Base-by-base conservation (phyloP, 2,797 vertebrate genomes). In the Alectoris magna region DNA sequence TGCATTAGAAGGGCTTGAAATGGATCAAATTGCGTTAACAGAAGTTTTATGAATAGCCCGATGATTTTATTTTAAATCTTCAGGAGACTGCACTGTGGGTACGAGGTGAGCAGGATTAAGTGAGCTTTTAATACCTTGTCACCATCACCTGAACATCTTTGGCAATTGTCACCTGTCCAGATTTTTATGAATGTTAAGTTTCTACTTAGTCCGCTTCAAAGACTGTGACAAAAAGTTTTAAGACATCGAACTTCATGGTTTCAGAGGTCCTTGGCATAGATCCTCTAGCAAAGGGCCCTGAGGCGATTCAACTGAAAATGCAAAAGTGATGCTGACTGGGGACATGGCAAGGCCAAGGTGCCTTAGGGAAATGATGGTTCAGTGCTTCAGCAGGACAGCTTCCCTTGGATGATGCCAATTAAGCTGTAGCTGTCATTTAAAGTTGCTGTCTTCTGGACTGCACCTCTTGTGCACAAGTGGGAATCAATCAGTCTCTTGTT, bases 371-470 rank as follows among this genome's bases (percentile, higher is more conserved):
- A 73, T 41, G 84, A 78, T 91, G 91, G 88, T 88, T 96, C 84
- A 94, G 78, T 94, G 90, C 87, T 90, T 93, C 78, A 49, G 70
- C 64, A 84, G 87, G 92, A 68, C 87, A 91, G 82, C 63, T 88
- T 91, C 60, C 71, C 58, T 81, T 82, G 84, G 74, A 89, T 94
- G 91, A 75, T 88, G 88, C 94, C 96, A 96, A 92, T 95, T 95
- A 95, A 96, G 92, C 95, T 91, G 87, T 95, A 95, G 93, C 94
- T 96, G 95, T 95, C 93, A 91, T 91, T 93, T 92, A 75, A 72
- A 91, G 84, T 67, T 87, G 75, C 88, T 77, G 60, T 94, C 82
- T 94, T 86, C 67, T 87, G 78, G 53, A 66, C 76, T 5, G 4
- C 60, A 55, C 77, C 90, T 94, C 81, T 83, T 91, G 88, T 80